Percentiles rank a stretch among this genome's conserved stretches.
These are phyloP conservation scores for Melanostoma scalare DNA, from an alignment of 2,888 invertebrate genomes.

Conservation along the genomic window DNA sequence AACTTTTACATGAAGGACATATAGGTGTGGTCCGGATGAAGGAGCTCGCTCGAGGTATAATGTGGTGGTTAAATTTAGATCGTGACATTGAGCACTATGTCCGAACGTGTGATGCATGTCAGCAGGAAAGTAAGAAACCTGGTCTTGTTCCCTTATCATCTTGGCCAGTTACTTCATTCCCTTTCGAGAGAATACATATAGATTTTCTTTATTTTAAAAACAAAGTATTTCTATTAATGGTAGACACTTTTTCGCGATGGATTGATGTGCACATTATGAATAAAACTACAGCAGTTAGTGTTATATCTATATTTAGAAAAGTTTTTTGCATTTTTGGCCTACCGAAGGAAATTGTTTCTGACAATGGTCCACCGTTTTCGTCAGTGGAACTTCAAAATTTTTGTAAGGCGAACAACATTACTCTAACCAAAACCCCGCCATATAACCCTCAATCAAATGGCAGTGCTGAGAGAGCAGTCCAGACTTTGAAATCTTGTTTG, in stretches of 20 bases:
- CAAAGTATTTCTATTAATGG: slow-evolving; percentile 11
- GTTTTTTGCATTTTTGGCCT: slow-evolving; percentile 10
- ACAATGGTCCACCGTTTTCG: slow-evolving; percentile 21
- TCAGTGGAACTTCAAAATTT: slow-evolving; percentile 10
- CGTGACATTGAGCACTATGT: slow-evolving; percentile 25
- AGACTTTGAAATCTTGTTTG: neutral
- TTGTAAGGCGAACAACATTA: slow-evolving; percentile 22
- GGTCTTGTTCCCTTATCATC: neutral
- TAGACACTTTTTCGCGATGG: slow-evolving; percentile 25
- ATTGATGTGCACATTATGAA: slow-evolving; percentile 23
- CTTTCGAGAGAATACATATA: slow-evolving; percentile 27
- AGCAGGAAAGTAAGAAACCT: slow-evolving; percentile 17
- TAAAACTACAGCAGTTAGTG: slow-evolving; percentile 6
- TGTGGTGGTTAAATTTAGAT: slow-evolving; percentile 28
- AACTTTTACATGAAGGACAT: slow-evolving; percentile 4
- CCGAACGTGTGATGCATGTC: slow-evolving; percentile 14
- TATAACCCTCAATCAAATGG: slow-evolving; percentile 10
- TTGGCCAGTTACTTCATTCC: slow-evolving; percentile 16
- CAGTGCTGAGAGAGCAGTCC: no score
- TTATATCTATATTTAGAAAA: neutral
- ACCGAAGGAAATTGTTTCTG: slow-evolving; percentile 14
- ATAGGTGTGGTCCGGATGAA: slow-evolving; percentile 13
- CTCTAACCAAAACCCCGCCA: slow-evolving; percentile 10
- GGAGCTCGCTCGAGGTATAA: neutral
- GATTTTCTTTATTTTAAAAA: slow-evolving; percentile 22